phyloP scores from a whole-genome alignment of 1,140 invertebrate species.

The Platyscapa corneri region DNA sequence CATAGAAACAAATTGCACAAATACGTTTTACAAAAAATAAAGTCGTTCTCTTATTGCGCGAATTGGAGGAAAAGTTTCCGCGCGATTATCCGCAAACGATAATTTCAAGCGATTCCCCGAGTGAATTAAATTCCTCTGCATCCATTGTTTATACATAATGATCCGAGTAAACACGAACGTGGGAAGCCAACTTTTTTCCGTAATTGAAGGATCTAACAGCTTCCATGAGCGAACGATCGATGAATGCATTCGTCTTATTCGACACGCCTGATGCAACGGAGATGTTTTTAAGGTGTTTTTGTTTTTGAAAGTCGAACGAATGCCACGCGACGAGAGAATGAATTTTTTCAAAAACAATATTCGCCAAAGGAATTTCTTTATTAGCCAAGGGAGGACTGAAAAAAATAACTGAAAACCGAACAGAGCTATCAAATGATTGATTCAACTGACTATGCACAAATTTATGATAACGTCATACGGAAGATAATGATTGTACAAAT shows the following conservation, averaged over 20 bases:
- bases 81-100: not conserved
- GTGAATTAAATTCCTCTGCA: not conserved
- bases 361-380: not conserved
- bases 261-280: not conserved
- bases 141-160: not conserved
- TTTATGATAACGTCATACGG: not conserved
- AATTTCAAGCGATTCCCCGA: not conserved
- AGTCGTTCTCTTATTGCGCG: no score
- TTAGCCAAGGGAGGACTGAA: not conserved
- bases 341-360: not conserved
- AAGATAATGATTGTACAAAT: not conserved
- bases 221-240: not conserved
- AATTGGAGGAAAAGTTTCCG: no score
- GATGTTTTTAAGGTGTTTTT: not conserved
- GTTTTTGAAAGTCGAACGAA: not conserved
- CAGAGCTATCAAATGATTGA: not conserved
- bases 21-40: no score
- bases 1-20: no score
- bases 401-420: not conserved
- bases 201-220: not conserved
- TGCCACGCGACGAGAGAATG: not conserved
- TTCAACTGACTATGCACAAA: not conserved
- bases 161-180: not conserved
- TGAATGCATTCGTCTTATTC: not conserved
- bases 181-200: not conserved